Conservation (phyloP, 2,113 vertebrate genomes). For the Chionis minor region DNA sequence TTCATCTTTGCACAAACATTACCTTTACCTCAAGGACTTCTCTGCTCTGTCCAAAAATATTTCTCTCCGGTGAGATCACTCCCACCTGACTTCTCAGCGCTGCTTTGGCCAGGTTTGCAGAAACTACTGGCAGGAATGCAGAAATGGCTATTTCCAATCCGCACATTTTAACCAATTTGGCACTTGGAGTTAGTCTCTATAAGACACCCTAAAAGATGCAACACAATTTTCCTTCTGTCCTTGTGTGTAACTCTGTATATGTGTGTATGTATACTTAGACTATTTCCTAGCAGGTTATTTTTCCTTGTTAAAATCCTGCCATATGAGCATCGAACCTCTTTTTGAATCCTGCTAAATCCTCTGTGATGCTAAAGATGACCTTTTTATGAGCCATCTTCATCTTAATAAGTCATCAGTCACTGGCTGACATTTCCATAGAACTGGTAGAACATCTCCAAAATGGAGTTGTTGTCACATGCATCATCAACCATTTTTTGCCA, state of each 20-base stretch:
- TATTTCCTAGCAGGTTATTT: background rate
- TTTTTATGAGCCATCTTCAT: background rate
- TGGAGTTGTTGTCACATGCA: background rate
- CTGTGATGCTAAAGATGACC: background rate
- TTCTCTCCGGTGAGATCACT: background rate
- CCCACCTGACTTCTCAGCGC: background rate
- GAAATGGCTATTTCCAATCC: background rate
- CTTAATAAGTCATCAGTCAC: background rate
- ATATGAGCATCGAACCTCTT: background rate
- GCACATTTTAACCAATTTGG: background rate
- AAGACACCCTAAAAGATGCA: background rate
- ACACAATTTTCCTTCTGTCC: background rate
- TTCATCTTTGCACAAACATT: background rate
- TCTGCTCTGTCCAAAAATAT: background rate
- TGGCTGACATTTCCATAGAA: background rate
- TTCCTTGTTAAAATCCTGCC: background rate
- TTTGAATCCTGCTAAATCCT: background rate
- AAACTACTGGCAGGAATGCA: background rate
- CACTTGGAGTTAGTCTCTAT: background rate
- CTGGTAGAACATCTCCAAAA: background rate
- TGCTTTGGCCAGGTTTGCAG: background rate
- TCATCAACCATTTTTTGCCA: background rate
- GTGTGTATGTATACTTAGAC: background rate
- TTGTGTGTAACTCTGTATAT: background rate
- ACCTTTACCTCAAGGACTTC: background rate